A percentile compares a stretch with the other conserved stretches of the same genome.
Conservation (phyloP, 2,797 vertebrate genomes). For the Danio tinwini region DNA sequence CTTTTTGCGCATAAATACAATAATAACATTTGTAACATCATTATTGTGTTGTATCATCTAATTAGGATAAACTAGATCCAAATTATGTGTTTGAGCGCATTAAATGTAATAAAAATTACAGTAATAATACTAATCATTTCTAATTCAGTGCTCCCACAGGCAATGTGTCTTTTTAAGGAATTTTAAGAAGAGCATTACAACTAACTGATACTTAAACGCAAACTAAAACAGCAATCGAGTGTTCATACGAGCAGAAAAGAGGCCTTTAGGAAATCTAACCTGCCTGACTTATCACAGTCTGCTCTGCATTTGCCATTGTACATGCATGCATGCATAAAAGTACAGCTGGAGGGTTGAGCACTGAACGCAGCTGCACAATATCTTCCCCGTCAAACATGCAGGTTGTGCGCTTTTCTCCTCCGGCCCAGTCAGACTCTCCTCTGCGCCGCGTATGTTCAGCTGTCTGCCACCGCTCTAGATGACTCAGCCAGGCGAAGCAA, state of each 20-base stretch:
- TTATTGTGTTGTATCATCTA: too few relatives aligned
- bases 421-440: neutral
- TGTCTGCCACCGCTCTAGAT: conserved; percentile 19
- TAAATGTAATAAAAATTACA: too few relatives aligned
- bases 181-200: neutral
- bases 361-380: conserved; percentile 35
- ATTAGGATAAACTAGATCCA: too few relatives aligned
- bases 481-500: neutral
- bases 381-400: conserved; percentile 17
- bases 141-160: too few relatives aligned
- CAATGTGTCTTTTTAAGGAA: neutral
- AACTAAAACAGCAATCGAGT: neutral
- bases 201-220: neutral
- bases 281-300: conserved; percentile 41
- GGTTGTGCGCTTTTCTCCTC: conserved; percentile 8
- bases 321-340: conserved; percentile 37
- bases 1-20: too few relatives aligned
- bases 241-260: conserved; percentile 8
- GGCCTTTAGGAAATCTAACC: conserved; percentile 45
- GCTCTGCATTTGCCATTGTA: conserved; percentile 35
- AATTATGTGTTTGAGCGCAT: too few relatives aligned
- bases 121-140: too few relatives aligned
- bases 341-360: conserved; percentile 38
- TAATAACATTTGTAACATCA: too few relatives aligned
- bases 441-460: neutral